These are phyloP conservation scores for Eulemur coronatus DNA, from an alignment of 2,797 vertebrate species.

Conservation along the genomic window DNA sequence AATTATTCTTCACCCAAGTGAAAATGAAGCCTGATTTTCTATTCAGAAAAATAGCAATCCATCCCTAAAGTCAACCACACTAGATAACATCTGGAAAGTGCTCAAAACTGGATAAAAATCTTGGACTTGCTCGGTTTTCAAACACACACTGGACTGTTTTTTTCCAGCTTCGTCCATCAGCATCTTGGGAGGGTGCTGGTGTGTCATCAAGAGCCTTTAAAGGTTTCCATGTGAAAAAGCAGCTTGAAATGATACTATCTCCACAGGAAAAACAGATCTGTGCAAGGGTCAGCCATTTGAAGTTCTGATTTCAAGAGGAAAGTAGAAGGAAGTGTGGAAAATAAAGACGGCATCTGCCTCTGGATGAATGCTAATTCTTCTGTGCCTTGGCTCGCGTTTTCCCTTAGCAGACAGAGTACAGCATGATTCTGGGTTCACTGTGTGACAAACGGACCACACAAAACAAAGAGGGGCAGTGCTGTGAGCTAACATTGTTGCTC, in stretches of 20 bases:
- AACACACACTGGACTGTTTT: background rate
- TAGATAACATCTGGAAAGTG: conserved; percentile 40
- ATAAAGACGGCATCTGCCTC: conserved; percentile 1
- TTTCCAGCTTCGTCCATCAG: background rate
- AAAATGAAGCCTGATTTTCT: conserved; percentile 49
- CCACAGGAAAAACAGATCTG: conserved; percentile 36
- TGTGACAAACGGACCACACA: conserved; percentile 66
- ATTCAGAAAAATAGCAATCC: background rate
- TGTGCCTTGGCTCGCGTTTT: conserved; percentile 25
- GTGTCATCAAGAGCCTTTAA: background rate
- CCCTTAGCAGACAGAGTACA: background rate
- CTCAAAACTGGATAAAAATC: background rate
- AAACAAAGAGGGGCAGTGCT: conserved; percentile 55
- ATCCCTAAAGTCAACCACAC: background rate
- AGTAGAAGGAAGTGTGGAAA: conserved; percentile 58
- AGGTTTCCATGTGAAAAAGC: conserved; percentile 39
- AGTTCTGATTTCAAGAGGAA: conserved; percentile 60
- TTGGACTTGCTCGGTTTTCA: conserved; percentile 26
- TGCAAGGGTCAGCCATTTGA: conserved; percentile 40
- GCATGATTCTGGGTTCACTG: background rate
- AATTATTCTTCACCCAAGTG: background rate
- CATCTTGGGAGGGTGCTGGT: conserved; percentile 41
- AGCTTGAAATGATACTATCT: conserved; percentile 52
- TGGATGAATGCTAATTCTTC: conserved; percentile 21
- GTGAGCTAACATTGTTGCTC: conserved; percentile 18